Base-by-base conservation (phyloP, 1,140 invertebrate genomes). In the Eumeta japonica region DNA sequence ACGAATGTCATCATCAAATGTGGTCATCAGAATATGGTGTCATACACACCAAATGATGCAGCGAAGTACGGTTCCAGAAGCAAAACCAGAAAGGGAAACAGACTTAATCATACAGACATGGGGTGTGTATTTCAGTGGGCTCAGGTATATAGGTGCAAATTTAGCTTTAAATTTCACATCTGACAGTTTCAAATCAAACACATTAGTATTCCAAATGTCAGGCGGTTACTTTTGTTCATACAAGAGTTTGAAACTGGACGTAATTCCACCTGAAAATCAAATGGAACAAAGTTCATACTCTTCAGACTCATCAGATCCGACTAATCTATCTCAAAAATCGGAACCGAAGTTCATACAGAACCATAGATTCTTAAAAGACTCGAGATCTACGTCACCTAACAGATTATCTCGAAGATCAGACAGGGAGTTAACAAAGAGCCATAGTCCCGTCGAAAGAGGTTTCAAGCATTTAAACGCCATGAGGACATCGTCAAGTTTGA, bases 121-220 rank as follows among this genome's bases (percentile, higher is more conserved):
- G 89, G 84, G 86, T n/a, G 80, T 95, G 3, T 85, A 89, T 51
- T 86, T 94, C 41, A 87, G 83, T 37, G 89, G 89, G 5, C 76
- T 95, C 4, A 76, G 85, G 28, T 90, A 88, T 46, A 79, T 94
- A 15, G 87, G 89, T 15, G 81, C 85, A 19, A 87, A 88, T 68
- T 62, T 86, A 38, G 75, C 82, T n/a, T 52, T 75, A 38, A 79
- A 81, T 45, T 84, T 87, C 56, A 81, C 88, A 24, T 83, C 86
- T 10, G 77, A 79, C 10, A 82, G 84, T 46, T 86, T 92, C 43
- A 80, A 81, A 48, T 67, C 80, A 11, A 92, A 94, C 58, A 86
- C 90, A 36, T 64, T 96, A 35, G 83, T 95, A 50, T 92, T 95
- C 68, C 85, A 90, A 66, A 84, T 94, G 78, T 86, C 87, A 45